A percentile compares a stretch with the other conserved stretches of the same genome.
These are phyloP conservation scores for Dendronephthya gigantea DNA, from an alignment of 64 coral and sea anemone genomes.

Conservation along the genomic window DNA sequence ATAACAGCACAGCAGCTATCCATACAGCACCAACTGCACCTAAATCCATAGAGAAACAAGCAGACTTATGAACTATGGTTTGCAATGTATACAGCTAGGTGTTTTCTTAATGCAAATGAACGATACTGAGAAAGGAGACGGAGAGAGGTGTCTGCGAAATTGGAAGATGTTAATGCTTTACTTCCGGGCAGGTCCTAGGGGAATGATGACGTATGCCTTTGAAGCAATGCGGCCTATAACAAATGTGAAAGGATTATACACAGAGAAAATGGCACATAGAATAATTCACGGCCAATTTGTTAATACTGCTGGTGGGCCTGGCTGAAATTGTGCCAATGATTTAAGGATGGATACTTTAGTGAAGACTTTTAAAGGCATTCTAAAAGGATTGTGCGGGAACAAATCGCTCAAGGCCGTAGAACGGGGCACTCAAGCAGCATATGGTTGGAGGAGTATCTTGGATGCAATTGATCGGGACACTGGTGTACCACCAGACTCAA, in stretches of 20 bases:
- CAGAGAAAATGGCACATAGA: conserved; percentile 21
- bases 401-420: conserved; percentile 38
- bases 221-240: conserved; percentile 35
- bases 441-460: conserved; percentile 9
- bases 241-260: conserved; percentile 6
- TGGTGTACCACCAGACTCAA: conserved; percentile 31
- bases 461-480: conserved; percentile 16
- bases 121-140: conserved; percentile 61
- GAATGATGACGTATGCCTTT: conserved; percentile 57
- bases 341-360: conserved; percentile 34
- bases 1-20: neutral
- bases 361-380: conserved; percentile 13
- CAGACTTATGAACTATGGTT: conserved; percentile 41
- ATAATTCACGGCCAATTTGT: conserved; percentile 50
- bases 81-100: conserved; percentile 44
- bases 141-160: conserved; percentile 31
- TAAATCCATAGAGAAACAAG: neutral
- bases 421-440: conserved; percentile 13
- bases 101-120: conserved; percentile 48
- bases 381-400: conserved; percentile 44
- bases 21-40: neutral
- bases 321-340: conserved; percentile 42
- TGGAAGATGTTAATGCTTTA: conserved; percentile 56
- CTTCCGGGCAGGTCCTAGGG: conserved; percentile 27
- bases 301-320: conserved; percentile 33